Evolutionary conservation across 2,797 vertebrate species (phyloP).

Genomic region (Cyclura pinguis): DNA sequence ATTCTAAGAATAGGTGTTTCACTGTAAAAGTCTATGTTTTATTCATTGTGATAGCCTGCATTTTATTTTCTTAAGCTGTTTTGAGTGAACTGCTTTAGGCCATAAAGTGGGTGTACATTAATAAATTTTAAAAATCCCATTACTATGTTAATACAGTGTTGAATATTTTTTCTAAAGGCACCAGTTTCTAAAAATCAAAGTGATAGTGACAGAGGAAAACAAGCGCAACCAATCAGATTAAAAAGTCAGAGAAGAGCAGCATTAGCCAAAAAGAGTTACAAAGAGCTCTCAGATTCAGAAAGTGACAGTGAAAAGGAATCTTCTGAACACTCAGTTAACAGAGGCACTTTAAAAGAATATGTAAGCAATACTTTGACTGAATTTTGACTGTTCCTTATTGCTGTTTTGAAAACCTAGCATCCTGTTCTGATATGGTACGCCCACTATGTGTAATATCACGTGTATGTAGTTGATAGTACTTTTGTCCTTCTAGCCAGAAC

Average conservation of each 20-base stretch:
- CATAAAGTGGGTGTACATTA: neutral
- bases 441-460: neutral
- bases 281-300: conserved; percentile 83
- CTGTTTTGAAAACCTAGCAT: neutral
- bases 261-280: conserved; percentile 79
- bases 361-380: conserved; percentile 48
- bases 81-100: neutral
- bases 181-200: conserved; percentile 45
- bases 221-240: conserved; percentile 55
- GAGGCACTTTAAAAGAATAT: conserved; percentile 62
- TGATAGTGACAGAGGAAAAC: conserved; percentile 29
- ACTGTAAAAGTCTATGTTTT: neutral
- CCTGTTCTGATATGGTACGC: neutral
- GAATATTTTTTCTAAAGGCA: conserved; percentile 66
- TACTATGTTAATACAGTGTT: conserved; percentile 24
- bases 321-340: conserved; percentile 14
- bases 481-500: conserved; percentile 65
- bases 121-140: neutral
- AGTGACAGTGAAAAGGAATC: conserved; percentile 76
- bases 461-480: conserved; percentile 23
- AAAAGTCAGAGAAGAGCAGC: conserved; percentile 80
- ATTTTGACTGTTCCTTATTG: neutral
- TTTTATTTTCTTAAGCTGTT: neutral
- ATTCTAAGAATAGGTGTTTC: neutral
- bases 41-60: neutral